phyloP scores from a whole-genome alignment of 2,888 invertebrate species.

The Aphodius granarius region DNA sequence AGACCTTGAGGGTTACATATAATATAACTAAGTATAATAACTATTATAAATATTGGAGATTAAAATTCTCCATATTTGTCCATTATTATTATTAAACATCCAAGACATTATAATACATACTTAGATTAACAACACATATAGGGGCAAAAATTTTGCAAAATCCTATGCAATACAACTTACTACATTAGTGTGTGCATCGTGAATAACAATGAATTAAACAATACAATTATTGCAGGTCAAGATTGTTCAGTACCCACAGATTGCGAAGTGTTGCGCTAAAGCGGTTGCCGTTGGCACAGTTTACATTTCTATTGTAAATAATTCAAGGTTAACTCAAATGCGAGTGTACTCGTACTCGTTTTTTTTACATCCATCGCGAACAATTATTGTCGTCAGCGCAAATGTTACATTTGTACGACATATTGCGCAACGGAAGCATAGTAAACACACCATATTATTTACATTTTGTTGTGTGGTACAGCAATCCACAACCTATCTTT shows the following conservation, averaged over 20 bases:
- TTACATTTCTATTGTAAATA: conserved; percentile 21
- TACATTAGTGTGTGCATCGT: not conserved
- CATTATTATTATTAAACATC: no score
- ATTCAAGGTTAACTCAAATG: conserved; percentile 17
- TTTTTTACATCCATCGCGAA: not conserved
- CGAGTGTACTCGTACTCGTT: conserved; percentile 3
- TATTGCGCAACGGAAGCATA: not conserved
- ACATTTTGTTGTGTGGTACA: not conserved
- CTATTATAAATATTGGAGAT: no score
- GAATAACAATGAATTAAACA: conserved; percentile 7
- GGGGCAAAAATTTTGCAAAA: not conserved
- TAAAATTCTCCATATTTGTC: no score
- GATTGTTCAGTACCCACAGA: conserved; percentile 10
- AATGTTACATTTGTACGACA: not conserved
- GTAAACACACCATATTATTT: not conserved
- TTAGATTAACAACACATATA: no score
- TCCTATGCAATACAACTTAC: not conserved
- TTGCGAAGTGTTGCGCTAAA: not conserved
- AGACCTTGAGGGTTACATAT: no score
- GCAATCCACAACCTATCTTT: not conserved
- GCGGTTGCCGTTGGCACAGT: conserved; percentile 8
- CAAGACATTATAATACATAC: no score
- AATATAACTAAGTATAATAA: no score
- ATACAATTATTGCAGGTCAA: conserved; percentile 11
- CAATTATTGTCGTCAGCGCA: not conserved